phyloP scores from a whole-genome alignment of 1,140 invertebrate genomes.

The Pogonomyrmex barbatus region DNA sequence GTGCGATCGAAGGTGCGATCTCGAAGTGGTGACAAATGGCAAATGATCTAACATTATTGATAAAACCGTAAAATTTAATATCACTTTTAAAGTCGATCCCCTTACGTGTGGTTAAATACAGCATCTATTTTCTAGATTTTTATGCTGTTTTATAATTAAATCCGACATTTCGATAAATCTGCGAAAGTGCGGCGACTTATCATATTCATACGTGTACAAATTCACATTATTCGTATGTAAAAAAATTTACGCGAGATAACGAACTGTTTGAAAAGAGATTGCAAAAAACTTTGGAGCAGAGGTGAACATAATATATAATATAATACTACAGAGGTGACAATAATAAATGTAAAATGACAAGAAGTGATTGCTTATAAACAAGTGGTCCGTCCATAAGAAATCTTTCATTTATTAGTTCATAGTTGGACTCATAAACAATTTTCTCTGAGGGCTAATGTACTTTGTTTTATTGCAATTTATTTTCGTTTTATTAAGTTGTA shows the following conservation, averaged over 20 bases:
- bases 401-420: slow-evolving; percentile 2
- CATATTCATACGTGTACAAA: not conserved
- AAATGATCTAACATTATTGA: slow-evolving; percentile 17
- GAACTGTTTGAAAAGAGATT: not conserved
- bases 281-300: not conserved
- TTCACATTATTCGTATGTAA: not conserved
- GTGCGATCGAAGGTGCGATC: slow-evolving; percentile 39
- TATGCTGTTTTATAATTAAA: not conserved
- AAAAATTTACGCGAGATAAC: not conserved
- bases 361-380: not conserved
- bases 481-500: not conserved
- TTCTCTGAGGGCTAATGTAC: not conserved
- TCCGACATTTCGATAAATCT: not conserved
- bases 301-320: not conserved
- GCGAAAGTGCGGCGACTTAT: not conserved
- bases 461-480: not conserved
- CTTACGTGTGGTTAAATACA: slow-evolving; percentile 3
- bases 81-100: not conserved
- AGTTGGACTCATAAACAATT: not conserved
- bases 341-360: slow-evolving; percentile 3
- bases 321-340: slow-evolving; percentile 23
- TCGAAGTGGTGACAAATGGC: slow-evolving; percentile 23
- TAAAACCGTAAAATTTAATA: not conserved
- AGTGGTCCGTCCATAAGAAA: not conserved
- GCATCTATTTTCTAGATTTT: not conserved